Conservation (phyloP, 2,113 vertebrate genomes). For the Cranoglanis bouderius region DNA sequence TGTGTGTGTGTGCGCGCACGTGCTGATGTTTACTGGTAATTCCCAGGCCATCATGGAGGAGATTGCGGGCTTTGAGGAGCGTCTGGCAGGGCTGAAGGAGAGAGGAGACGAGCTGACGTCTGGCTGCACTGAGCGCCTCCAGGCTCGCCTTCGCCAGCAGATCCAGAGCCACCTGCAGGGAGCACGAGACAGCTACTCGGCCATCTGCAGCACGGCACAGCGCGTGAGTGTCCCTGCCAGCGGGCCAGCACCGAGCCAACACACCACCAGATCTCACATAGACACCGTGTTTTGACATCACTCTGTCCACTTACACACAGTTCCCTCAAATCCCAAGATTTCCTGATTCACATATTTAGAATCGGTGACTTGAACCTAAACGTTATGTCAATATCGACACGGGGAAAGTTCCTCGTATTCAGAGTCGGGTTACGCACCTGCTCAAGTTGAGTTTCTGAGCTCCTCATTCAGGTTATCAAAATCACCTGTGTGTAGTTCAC, state of each 20-base stretch:
- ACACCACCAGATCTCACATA: slow-evolving; percentile 24
- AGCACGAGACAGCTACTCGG: slow-evolving; percentile 91
- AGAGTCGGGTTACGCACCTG: neutral
- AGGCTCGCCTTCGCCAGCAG: slow-evolving; percentile 86
- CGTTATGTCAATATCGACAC: neutral
- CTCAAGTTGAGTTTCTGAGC: neutral
- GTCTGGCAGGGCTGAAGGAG: slow-evolving; percentile 80
- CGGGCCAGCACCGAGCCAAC: slow-evolving; percentile 21
- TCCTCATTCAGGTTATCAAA: neutral
- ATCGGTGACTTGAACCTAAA: neutral
- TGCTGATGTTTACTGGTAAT: slow-evolving; percentile 26
- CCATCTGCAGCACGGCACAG: slow-evolving; percentile 95
- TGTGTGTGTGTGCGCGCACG: neutral
- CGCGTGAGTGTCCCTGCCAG: slow-evolving; percentile 78
- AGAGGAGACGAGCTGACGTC: slow-evolving; percentile 82
- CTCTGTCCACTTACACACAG: neutral
- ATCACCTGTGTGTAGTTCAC: neutral
- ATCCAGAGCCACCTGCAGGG: slow-evolving; percentile 89
- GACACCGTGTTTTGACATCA: slow-evolving; percentile 22
- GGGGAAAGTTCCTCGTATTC: neutral
- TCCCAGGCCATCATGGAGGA: slow-evolving; percentile 97
- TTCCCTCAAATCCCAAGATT: neutral
- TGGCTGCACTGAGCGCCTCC: slow-evolving; percentile 86
- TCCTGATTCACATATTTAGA: neutral
- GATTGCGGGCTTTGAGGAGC: slow-evolving; percentile 92